These are phyloP conservation scores for Melanaphis sacchari DNA, from an alignment of 1,140 invertebrate genomes.

Conservation along the genomic window DNA sequence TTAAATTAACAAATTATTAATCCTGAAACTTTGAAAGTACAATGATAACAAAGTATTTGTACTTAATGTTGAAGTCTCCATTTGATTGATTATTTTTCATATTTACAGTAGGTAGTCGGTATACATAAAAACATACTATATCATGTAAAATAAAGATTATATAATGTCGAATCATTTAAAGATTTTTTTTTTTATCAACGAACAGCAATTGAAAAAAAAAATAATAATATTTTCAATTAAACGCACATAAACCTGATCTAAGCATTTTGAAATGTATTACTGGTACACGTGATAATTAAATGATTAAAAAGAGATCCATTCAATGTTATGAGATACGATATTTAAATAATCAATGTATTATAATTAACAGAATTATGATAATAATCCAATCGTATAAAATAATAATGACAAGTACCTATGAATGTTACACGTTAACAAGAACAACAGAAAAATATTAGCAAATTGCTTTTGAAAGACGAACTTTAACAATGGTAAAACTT, in stretches of 20 bases:
- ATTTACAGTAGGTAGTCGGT: neutral
- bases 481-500: conserved; percentile 41
- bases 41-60: neutral
- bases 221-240: neutral
- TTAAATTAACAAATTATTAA: neutral
- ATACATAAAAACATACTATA: neutral
- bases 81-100: neutral
- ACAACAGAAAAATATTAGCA: neutral
- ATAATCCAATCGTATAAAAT: neutral
- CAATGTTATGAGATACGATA: too few relatives aligned
- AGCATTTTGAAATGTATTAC: too few relatives aligned
- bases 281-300: too few relatives aligned
- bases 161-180: neutral
- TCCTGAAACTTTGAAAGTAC: neutral
- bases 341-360: too few relatives aligned
- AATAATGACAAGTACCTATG: neutral
- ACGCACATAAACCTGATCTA: neutral
- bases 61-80: neutral
- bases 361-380: neutral
- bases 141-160: neutral
- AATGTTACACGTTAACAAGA: neutral
- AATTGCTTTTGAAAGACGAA: neutral
- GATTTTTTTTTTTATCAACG: neutral
- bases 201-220: neutral
- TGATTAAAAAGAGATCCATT: too few relatives aligned